phyloP scores from a whole-genome alignment of 2,888 invertebrate species.

The Morpho deidamia region DNA sequence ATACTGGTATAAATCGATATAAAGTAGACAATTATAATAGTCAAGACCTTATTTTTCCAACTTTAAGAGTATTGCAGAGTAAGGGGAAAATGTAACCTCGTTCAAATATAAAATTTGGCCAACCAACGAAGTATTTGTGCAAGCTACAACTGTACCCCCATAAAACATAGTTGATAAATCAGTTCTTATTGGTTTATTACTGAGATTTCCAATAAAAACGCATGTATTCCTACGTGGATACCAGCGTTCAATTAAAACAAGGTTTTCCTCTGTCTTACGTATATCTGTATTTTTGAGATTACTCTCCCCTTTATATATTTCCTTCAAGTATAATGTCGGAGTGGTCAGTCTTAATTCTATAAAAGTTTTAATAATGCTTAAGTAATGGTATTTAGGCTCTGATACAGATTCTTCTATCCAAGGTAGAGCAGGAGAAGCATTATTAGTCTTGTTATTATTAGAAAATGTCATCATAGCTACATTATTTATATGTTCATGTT shows the following conservation, averaged over 20 bases:
- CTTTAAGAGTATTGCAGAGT: conserved; percentile 64
- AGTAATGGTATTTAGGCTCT: conserved; percentile 68
- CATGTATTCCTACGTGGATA: conserved; percentile 88
- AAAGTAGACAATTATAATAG: neutral
- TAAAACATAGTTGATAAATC: conserved; percentile 88
- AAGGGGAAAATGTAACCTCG: conserved; percentile 58
- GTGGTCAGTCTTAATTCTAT: conserved; percentile 78
- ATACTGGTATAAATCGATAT: too few species aligned
- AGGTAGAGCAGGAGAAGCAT: conserved; percentile 69
- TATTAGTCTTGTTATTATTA: conserved; percentile 42
- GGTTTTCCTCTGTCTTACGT: conserved; percentile 80
- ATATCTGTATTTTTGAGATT: conserved; percentile 83
- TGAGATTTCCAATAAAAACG: conserved; percentile 86
- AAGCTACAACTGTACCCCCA: conserved; percentile 79
- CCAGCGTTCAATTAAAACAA: conserved; percentile 86
- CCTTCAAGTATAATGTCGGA: conserved; percentile 86
- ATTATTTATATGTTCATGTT: conserved; percentile 81
- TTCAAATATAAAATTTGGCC: conserved; percentile 64
- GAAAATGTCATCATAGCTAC: conserved; percentile 84
- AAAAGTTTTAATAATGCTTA: conserved; percentile 78
- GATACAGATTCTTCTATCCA: conserved; percentile 81
- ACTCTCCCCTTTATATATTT: conserved; percentile 81
- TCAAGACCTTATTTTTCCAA: conserved; percentile 51
- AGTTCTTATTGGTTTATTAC: conserved; percentile 75
- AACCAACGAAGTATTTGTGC: conserved; percentile 54